Base-by-base conservation (phyloP, 2,888 invertebrate genomes). In the Phaedon cochleariae region DNA sequence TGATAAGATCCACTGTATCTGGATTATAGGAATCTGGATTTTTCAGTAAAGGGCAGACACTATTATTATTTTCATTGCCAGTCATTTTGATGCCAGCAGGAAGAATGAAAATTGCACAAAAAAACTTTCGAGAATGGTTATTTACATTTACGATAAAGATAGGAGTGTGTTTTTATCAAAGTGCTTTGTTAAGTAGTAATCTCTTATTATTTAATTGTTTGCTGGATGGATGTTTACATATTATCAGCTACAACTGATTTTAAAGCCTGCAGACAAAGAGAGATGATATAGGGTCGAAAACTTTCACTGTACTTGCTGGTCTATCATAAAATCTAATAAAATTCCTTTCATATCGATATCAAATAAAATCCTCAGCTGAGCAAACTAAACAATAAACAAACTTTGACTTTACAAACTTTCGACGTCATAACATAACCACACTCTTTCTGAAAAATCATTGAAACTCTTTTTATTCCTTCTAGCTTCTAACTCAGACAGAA, bases 1-100 rank as follows among this genome's bases (percentile, higher is more conserved):
- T 88, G 67, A 92, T 89, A 64, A 98, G 87, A 85, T 98, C 96
- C 71, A 96, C 90, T 29, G 96, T 95, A 83, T 98, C 98, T 0
- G 98, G 96, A 81, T 89, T 89, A 85, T 98, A 98, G 78, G 88
- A 87, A 73, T 88, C 86, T 59, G 92, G 91, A 83, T 95, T 90
- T 73, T 88, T 87, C 67, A 98, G 85, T 73, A 98, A 84, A 6
- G 93, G 92, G 80, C 94, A 94, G 59, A 92, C 86, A 54, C n/a
- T n/a, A n/a, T 64, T 62, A 20, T 67, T 69, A 31, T 64, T 68
- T 62, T 69, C 64, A 21, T 67, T 69, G 17, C 65, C 66, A 18
- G 65, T 69, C 72, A 72, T 72, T 54, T 21, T 71, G 46, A 41
- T 29, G n/a, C n/a, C 41, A 0, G 9, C 18, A 22, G 17, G 0